A percentile compares a stretch with the other conserved stretches of the same genome.
phyloP scores from a whole-genome alignment of 2,113 vertebrate genomes.

The Chaetodon auriga region DNA sequence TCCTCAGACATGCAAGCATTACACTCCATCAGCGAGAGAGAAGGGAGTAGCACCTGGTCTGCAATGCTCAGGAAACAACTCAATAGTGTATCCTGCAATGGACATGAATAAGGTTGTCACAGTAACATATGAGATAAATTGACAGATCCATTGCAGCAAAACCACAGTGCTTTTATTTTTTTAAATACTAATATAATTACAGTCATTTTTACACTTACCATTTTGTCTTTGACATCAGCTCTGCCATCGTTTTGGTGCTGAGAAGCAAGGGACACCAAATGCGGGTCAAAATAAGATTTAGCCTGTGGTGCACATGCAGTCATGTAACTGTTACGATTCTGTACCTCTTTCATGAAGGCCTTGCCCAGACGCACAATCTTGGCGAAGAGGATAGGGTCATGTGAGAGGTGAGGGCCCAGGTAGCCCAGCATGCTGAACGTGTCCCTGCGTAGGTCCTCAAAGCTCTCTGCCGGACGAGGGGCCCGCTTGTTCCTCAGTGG shows the following conservation, averaged over 20 bases:
- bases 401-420: constrained; percentile 96
- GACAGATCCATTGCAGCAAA: neutral
- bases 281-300: neutral
- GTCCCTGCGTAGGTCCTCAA: constrained; percentile 92
- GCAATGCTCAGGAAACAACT: constrained; percentile 83
- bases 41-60: constrained; percentile 91
- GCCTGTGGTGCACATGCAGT: neutral
- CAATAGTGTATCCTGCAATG: constrained; percentile 88
- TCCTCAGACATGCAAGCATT: constrained; percentile 93
- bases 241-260: constrained; percentile 80
- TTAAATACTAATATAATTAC: neutral
- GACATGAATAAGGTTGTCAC: neutral
- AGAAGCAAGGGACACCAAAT: constrained; percentile 36
- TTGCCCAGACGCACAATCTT: constrained; percentile 97
- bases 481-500: constrained; percentile 90
- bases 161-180: neutral
- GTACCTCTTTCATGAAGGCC: constrained; percentile 98
- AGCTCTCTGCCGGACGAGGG: constrained; percentile 90
- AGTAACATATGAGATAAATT: neutral
- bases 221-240: constrained; percentile 75
- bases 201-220: constrained; percentile 58
- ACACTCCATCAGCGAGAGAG: constrained; percentile 97
- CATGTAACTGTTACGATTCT: neutral
- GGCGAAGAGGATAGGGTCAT: constrained; percentile 96
- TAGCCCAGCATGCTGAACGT: constrained; percentile 97